Base-by-base conservation (phyloP, 2,113 vertebrate genomes). In the Cisticola juncidis region DNA sequence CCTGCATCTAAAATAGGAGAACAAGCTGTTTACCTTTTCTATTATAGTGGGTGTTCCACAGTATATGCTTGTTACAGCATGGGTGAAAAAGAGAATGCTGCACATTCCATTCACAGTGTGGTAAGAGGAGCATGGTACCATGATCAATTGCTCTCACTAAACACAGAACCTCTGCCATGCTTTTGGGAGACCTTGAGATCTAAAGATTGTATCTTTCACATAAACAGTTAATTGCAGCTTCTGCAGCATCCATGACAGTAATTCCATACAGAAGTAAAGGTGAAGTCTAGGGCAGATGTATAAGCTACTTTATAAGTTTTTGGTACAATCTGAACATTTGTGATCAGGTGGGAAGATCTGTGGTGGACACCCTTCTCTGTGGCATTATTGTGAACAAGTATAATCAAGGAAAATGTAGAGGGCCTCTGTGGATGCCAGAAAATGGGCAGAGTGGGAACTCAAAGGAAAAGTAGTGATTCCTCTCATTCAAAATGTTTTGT, bases 61-160 rank as follows among this genome's bases (percentile, higher is more conserved):
- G 29, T 48, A 71, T 47, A 79, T 71, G 7, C 8, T 72, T 80
- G 9, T 38, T 79, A 50, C 3, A 38, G 16, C 0, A 0, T 0
- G 3, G 4, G 2, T 53, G 28, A 51, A 50, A 69, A 73, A 26
- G 18, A 79, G 11, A 38, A 26, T 24, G 23, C 3, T 81, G 35
- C 5, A 50, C 40, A 11, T 62, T 24, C 7, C 16, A 35, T 73
- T 80, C 18, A 31, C 48, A 58, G 16, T 4, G 3, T 33, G 21
- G 17, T 48, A 64, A 48, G 29, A 82, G 17, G 6, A 76, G 5
- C 28, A 36, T 9, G 9, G 10, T 69, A 4, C 25, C 33, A 18
- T 42, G 26, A 31, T 68, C 42, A 47, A 40, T 23, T 65, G 40
- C 10, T 73, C 6, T 42, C 19, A 22, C 12, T 70, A 47, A 76